Conservation (phyloP, 1,140 invertebrate species). For the Orussus abietinus region DNA sequence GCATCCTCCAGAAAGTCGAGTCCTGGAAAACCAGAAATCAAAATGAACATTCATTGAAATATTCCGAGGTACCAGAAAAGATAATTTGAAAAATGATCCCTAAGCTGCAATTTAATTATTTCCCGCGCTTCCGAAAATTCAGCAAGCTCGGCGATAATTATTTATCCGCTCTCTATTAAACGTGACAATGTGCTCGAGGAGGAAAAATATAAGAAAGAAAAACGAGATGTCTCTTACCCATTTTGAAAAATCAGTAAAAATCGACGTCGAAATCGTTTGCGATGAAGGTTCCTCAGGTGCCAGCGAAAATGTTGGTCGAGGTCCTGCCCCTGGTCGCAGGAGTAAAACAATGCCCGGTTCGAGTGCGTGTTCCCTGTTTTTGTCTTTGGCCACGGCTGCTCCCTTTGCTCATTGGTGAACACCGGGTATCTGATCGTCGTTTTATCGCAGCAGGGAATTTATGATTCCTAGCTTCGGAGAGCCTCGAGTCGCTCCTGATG, state of each 20-base stretch:
- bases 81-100: no score
- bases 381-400: conserved; percentile 25
- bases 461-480: conserved; percentile 1
- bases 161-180: no score
- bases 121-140: no score
- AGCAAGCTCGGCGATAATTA: no score
- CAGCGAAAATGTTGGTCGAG: no score
- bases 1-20: conserved; percentile 66
- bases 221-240: background rate
- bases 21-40: conserved; percentile 58
- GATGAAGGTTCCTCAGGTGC: no score
- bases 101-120: no score
- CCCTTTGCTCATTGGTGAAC: conserved; percentile 39
- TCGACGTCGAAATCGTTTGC: background rate
- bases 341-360: conserved; percentile 28
- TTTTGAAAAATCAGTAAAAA: background rate
- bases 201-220: no score
- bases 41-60: no score
- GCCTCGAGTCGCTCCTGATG: no score
- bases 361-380: conserved; percentile 33
- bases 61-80: no score
- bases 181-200: background rate
- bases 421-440: conserved; percentile 31
- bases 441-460: conserved; percentile 20
- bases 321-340: conserved; percentile 16